A percentile compares a stretch with the other conserved stretches of the same genome.
Evolutionary conservation across 1,140 invertebrate species (phyloP).

Genomic region (Hesperophylax magnus): DNA sequence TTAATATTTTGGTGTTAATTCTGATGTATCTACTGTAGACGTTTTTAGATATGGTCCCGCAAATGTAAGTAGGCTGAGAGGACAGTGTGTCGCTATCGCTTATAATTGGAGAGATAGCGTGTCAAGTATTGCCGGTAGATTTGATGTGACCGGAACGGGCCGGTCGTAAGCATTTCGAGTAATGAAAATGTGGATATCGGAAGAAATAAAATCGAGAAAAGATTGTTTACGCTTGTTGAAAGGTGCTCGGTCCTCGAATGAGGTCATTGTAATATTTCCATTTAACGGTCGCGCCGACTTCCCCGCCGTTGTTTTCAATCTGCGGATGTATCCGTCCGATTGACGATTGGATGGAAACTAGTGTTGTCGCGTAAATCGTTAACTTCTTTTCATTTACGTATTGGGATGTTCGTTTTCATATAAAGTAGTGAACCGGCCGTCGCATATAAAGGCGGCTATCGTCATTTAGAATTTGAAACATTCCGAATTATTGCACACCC

Average conservation of each 20-base stretch:
- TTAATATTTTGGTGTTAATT: not conserved
- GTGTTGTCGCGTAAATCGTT: too few relatives aligned
- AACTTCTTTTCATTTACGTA: too few relatives aligned
- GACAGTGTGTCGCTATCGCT: not conserved
- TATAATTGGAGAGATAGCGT: not conserved
- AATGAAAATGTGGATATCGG: not conserved
- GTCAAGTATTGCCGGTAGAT: not conserved
- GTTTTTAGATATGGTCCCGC: constrained; percentile 3
- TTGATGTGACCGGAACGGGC: not conserved
- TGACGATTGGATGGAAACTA: too few relatives aligned
- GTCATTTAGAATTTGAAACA: not conserved
- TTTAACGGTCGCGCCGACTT: too few relatives aligned
- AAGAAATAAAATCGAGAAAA: not conserved
- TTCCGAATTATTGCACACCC: constrained; percentile 24
- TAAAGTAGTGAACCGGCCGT: too few relatives aligned
- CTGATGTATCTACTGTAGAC: constrained; percentile 10
- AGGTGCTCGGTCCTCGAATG: constrained; percentile 1
- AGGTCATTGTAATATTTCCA: too few relatives aligned
- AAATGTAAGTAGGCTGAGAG: not conserved
- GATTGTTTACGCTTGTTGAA: constrained; percentile 6
- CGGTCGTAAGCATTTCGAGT: too few relatives aligned
- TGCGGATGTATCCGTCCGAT: too few relatives aligned
- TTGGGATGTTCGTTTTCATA: too few relatives aligned
- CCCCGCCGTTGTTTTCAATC: too few relatives aligned
- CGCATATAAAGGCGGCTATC: too few relatives aligned